phyloP scores from a whole-genome alignment of 2,888 invertebrate genomes.

The Agonopterix alstromeriana region DNA sequence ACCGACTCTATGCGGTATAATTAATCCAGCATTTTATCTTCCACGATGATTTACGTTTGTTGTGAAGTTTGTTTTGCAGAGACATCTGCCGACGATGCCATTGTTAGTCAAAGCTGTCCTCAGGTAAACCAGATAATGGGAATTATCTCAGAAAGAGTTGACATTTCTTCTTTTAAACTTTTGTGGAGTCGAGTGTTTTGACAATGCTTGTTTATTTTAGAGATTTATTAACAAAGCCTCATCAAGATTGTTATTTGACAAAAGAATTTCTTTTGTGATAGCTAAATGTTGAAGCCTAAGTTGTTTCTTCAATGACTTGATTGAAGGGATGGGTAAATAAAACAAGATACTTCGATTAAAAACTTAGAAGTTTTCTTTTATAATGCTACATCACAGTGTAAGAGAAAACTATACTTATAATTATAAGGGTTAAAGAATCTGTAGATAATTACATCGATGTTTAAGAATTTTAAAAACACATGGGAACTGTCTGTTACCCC shows the following conservation, averaged over 20 bases:
- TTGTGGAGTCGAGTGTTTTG: constrained; percentile 62
- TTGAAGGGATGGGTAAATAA: too few species aligned
- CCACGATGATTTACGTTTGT: constrained; percentile 56
- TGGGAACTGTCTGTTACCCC: too few species aligned
- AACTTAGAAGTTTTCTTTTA: too few species aligned
- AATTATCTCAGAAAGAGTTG: constrained; percentile 68
- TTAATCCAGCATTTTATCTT: constrained; percentile 54
- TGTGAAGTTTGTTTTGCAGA: constrained; percentile 69
- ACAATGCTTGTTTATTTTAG: constrained; percentile 60
- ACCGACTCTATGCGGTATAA: constrained; percentile 46
- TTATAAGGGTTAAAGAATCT: too few species aligned
- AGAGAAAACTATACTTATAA: too few species aligned
- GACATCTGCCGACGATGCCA: constrained; percentile 64
- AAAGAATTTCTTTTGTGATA: constrained; percentile 14
- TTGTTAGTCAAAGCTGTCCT: constrained; percentile 55
- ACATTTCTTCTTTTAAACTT: constrained; percentile 61
- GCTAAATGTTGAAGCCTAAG: neutral
- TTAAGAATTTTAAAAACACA: too few species aligned
- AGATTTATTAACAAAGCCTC: constrained; percentile 40
- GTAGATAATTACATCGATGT: too few species aligned
- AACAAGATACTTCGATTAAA: too few species aligned
- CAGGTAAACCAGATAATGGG: constrained; percentile 70
- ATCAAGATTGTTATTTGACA: constrained; percentile 42
- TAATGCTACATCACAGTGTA: too few species aligned
- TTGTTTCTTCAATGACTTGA: too few species aligned